Base-by-base conservation (phyloP, 2,797 vertebrate species). In the Trachops cirrhosus region DNA sequence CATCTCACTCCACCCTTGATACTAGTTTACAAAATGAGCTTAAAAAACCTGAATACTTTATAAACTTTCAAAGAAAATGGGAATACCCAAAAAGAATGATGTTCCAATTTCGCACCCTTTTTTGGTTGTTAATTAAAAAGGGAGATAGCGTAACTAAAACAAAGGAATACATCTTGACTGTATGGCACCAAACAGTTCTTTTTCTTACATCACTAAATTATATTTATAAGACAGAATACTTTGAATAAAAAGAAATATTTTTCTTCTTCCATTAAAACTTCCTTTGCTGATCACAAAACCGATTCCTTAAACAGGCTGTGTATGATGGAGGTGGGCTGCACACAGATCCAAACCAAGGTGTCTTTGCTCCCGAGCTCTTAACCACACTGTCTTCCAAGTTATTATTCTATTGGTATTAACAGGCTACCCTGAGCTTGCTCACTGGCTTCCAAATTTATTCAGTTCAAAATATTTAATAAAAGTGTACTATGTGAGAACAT, bases 141-240 rank as follows among this genome's bases (percentile, higher is more conserved):
- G 16, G 21, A 6, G 7, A 67, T 21, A 83, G 52, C 44, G 24
- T 54, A 89, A 77, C 48, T 92, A 77, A 86, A 84, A 70, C 48
- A 84, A 86, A 85, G 9, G 12, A 92, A 77, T 50, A 89, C 19
- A 84, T 44, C 37, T 78, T 93, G 64, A 54, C 32, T 67, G 7
- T 44, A 64, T 39, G 67, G 22, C 74, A 90, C 48, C n/a, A 50
- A 77, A 79, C 18, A 73, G 22, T 75, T 9, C 0, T 46, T 86
- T 80, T 93, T n/a, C n/a, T 82, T 37, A 89, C 2, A 95, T 19
- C 9, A 37, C 39, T 50, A 88, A 54, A 79, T 80, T 85, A 32
- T n/a, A 74, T 89, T 80, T 89, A 57, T 37, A 57, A 86, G n/a
- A 93, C 48, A 89, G 71, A 95, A 68, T 74, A 86, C 21, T 57